Percentiles rank a stretch among this genome's conserved stretches.
Evolutionary conservation across 2,113 vertebrate genomes (phyloP).

Genomic region (Marmota flaviventris): DNA sequence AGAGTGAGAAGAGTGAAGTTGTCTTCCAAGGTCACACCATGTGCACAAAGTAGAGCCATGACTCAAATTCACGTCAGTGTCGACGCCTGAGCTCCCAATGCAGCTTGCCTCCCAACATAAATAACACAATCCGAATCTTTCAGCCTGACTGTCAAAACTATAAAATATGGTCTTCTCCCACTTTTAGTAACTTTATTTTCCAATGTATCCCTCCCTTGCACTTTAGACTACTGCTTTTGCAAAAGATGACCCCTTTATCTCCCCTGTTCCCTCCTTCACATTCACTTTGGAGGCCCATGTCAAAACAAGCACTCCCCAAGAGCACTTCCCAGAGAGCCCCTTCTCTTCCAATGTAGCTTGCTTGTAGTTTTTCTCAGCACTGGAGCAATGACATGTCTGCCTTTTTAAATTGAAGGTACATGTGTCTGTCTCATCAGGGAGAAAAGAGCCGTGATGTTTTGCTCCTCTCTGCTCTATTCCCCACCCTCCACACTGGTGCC

Average conservation of each 20-base stretch:
- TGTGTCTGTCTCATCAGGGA: not conserved
- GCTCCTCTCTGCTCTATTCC: not conserved
- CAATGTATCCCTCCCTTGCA: not conserved
- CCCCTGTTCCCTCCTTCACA: not conserved
- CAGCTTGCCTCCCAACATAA: not conserved
- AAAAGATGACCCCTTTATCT: not conserved
- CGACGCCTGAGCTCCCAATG: not conserved
- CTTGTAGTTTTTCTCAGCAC: not conserved
- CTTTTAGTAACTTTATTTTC: not conserved
- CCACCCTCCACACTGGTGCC: not conserved
- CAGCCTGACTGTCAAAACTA: not conserved
- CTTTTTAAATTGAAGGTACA: not conserved
- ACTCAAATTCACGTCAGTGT: not conserved
- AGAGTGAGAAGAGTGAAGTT: not conserved
- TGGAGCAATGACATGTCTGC: not conserved
- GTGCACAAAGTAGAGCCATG: not conserved
- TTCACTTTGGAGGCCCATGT: not conserved
- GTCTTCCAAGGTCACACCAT: not conserved
- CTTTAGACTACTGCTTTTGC: not conserved
- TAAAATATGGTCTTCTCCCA: not conserved
- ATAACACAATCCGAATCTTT: constrained; percentile 4
- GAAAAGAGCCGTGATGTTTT: not conserved
- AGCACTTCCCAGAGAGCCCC: not conserved
- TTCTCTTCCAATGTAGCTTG: rapidly evolving
- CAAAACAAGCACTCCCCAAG: not conserved